Evolutionary conservation across 2,888 invertebrate species (phyloP), one percentile per base, ranked within the genome.

Genomic region (Tenthredo scrophulariae): DNA sequence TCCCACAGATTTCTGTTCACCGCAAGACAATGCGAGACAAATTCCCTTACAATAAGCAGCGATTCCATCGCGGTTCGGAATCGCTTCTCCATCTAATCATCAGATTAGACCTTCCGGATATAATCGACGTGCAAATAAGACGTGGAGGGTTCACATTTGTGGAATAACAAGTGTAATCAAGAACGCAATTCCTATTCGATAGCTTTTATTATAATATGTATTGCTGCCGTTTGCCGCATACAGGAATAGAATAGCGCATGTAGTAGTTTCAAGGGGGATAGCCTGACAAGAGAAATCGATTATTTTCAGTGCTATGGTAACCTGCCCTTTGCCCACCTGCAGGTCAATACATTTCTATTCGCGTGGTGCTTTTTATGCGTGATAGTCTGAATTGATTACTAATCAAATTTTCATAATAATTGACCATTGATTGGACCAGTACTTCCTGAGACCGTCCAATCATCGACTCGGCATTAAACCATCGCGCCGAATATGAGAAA

Each of bases 251-350:
- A 62, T 62, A 37, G 58, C 62, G 58, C 40, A 80, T n/a, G n/a
- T 22, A 6, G 50, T 26, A 29, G 80, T 62, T 62, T 46, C 46
- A 50, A 70, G 83, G 83, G 83, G 65, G 70, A 80, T 46, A 82
- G 37, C 50, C 62, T 62, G 85, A 84, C 85, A 86, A 79, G 87
- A 86, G 86, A 88, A 90, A 91, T 91, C 91, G 91, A 91, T 92
- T 87, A 67, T 84, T 84, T 85, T 86, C 74, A 91, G 89, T 88
- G 87, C 91, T 92, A 91, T 91, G 91, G 91, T 90, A 92, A 91
- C 91, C 88, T 87, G 87, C 88, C 91, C 88, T 87, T 80, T 84
- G 80, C 86, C 85, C 86, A 85, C 86, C 85, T 74, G 79, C 90
- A 88, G 90, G 91, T 91, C 91, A 87, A 91, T 91, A 91, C 86